phyloP scores from a whole-genome alignment of 1,140 invertebrate species.

The Chionoecetes opilio region DNA sequence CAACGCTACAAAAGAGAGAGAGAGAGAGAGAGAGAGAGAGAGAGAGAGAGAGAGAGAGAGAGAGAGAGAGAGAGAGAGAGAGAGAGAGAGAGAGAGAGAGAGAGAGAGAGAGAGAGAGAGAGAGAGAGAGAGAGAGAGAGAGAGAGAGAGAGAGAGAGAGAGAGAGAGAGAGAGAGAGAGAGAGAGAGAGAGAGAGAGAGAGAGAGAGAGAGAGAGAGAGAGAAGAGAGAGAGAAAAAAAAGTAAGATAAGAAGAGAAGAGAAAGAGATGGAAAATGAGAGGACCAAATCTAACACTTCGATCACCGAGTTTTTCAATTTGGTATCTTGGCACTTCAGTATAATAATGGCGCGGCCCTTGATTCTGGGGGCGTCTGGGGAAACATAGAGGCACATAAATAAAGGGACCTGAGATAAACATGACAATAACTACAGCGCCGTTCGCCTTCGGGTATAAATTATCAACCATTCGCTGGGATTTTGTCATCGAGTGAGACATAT shows the following conservation, averaged over 20 bases:
- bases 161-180: too few relatives aligned
- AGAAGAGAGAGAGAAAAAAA: too few relatives aligned
- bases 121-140: too few relatives aligned
- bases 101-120: too few relatives aligned
- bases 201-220: too few relatives aligned
- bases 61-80: too few relatives aligned
- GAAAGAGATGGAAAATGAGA: background rate
- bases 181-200: too few relatives aligned
- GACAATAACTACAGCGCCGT: background rate
- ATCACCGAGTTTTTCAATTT: background rate
- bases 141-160: too few relatives aligned
- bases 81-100: too few relatives aligned
- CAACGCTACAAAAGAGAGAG: too few relatives aligned
- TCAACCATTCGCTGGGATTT: background rate
- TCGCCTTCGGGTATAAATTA: constrained; percentile 24
- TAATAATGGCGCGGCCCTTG: background rate
- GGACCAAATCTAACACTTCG: background rate
- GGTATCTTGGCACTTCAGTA: background rate
- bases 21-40: too few relatives aligned
- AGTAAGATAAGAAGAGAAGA: background rate
- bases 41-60: too few relatives aligned
- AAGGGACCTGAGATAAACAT: constrained; percentile 6
- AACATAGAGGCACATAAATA: constrained; percentile 6
- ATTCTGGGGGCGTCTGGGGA: background rate
- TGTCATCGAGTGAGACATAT: background rate